Base-by-base conservation (phyloP, 1,140 invertebrate genomes). In the Magallana ariakensis region DNA sequence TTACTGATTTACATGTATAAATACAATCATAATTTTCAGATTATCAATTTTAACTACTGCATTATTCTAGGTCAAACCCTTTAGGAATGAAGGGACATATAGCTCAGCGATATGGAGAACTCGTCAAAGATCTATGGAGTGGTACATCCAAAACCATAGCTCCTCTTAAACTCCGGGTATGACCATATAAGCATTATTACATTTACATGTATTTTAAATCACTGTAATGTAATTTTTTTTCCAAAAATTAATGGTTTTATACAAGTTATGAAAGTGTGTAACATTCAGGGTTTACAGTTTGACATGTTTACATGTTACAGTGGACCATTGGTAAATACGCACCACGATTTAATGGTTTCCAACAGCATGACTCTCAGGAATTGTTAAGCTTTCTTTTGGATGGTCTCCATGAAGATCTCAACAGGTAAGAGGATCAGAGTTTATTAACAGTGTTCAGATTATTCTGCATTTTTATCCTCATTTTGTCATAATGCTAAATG, bases 301-400 rank as follows among this genome's bases (percentile, higher is more conserved):
- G 11, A 56, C 33, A 46, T 80, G 16, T 84, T 85, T 88, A 46
- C 83, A 82, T 85, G 87, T 93, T 94, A 56, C 91, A 96, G 96
- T 97, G 96, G 95, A 97, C 97, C 85, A 97, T 98, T 84, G 96
- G 96, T 26, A 97, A 97, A 92, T 96, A 97, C 95, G 97, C 97
- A 62, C 97, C 97, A 55, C 95, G 96, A 87, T 97, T 98, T 91
- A 97, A 96, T 87, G 97, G 97, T 88, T 97, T 97, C 90, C 97
- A 97, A 33, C 97, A 98, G 94, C 97, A 98, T 94, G 97, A 98
- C 95, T 97, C 97, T 33, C 97, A 97, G 94, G 97, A 98, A 95
- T 94, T 98, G 86, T 95, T 98, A 8, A 97, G 97, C 54, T 98
- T 98, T 96, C 95, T 98, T 66, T 94, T 98, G 88, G 97, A 98